phyloP scores from a whole-genome alignment of 2,113 vertebrate genomes.

The Rhea pennata region DNA sequence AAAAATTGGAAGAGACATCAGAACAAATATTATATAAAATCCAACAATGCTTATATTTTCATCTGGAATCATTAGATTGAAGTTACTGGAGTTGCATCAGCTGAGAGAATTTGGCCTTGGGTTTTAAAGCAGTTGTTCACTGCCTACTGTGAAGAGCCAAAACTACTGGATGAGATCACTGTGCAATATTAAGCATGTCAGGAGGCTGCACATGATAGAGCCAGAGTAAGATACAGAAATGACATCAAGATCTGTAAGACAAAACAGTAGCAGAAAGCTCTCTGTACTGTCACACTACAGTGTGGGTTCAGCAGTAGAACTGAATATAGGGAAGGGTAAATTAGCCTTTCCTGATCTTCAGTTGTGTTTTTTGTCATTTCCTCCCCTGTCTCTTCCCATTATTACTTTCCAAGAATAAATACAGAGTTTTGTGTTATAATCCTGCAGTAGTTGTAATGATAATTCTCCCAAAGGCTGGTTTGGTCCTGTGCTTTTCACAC shows the following conservation, averaged over 20 bases:
- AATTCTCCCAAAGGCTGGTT: neutral
- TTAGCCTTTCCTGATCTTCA: neutral
- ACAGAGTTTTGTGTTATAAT: neutral
- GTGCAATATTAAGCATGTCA: neutral
- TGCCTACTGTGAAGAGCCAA: conserved; percentile 7
- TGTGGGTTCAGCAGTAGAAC: neutral
- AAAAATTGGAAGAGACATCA: neutral
- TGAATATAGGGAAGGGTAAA: neutral
- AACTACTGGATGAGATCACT: conserved; percentile 9
- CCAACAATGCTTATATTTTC: neutral
- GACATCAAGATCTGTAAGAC: neutral
- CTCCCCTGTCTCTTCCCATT: neutral
- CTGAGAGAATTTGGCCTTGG: neutral
- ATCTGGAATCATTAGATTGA: neutral
- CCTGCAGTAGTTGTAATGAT: neutral
- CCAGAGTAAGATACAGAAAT: neutral
- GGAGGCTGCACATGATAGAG: neutral
- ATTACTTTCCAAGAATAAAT: neutral
- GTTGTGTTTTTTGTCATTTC: neutral
- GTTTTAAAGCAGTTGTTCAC: conserved; percentile 14
- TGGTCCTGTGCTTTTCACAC: neutral
- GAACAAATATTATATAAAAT: neutral
- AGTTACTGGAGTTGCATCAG: neutral
- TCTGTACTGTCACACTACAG: neutral
- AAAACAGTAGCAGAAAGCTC: neutral